These are phyloP conservation scores for Vanessa tameamea DNA, from an alignment of 1,140 invertebrate species.

Conservation along the genomic window DNA sequence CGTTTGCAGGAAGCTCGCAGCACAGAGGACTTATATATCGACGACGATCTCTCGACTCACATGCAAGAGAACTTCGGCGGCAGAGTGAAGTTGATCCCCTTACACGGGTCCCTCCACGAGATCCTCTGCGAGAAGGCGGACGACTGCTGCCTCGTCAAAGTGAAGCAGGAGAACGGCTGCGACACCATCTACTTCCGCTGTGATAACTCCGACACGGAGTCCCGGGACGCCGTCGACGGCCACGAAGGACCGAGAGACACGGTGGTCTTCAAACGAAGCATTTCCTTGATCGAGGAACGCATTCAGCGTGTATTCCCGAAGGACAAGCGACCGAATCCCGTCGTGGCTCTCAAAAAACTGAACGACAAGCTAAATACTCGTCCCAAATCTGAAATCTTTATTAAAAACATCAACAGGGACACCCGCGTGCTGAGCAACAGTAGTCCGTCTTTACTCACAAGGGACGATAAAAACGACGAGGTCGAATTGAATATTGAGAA, in stretches of 20 bases:
- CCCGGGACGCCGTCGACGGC: constrained; percentile 60
- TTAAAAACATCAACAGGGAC: constrained; percentile 49
- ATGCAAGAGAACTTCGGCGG: constrained; percentile 77
- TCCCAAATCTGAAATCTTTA: constrained; percentile 64
- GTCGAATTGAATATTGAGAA: constrained; percentile 71
- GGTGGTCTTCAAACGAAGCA: constrained; percentile 69
- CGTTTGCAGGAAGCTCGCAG: constrained; percentile 74
- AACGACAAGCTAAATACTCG: constrained; percentile 40
- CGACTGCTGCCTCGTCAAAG: constrained; percentile 76
- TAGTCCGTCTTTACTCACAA: constrained; percentile 55
- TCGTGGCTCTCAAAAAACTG: constrained; percentile 33
- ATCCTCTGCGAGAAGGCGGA: constrained; percentile 71
- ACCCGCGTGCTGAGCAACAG: constrained; percentile 60
- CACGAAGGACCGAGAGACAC: constrained; percentile 52
- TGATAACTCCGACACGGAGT: constrained; percentile 68
- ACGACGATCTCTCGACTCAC: constrained; percentile 76
- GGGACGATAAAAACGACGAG: constrained; percentile 52
- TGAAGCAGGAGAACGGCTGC: constrained; percentile 70
- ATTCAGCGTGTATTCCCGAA: constrained; percentile 63
- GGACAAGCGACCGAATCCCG: constrained; percentile 46
- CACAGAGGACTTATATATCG: constrained; percentile 79
- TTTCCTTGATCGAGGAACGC: constrained; percentile 66
- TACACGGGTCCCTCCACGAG: constrained; percentile 74
- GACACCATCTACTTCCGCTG: constrained; percentile 70
- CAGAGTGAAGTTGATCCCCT: constrained; percentile 66